Evolutionary conservation across 1,140 invertebrate species (phyloP), one percentile per base, ranked within the genome.

Genomic region (Drosophila kanapiae): DNA sequence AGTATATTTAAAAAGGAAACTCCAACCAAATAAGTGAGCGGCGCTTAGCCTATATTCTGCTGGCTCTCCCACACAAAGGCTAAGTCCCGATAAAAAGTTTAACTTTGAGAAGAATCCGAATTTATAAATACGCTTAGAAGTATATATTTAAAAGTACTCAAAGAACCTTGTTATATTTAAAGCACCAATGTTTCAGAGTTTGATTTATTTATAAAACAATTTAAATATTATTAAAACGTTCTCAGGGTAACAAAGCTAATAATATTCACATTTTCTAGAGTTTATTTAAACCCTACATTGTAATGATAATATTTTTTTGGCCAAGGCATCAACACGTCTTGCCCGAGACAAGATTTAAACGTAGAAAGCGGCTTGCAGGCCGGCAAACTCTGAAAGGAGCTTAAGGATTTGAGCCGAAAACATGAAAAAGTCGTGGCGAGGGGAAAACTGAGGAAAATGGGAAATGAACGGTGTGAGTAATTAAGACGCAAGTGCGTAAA

Each of bases 401-500:
- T 83, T 79, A 82, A 76, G 81, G 76, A 83, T 76, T 83, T 83
- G 78, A 68, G 80, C 49, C 33, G 56, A 68, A 47, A 49, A 69
- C 71, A 74, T 40, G 54, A 18, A 40, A 62, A 51, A 69, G 53
- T 33, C 5, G 40, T 51, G 0, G 40, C 33, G 1, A 13, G 29
- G 40, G 27, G 29, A 61, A 35, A 60, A 42, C 29, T 49, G 27
- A n/a, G 13, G 43, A 56, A 47, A 72, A 33, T 38, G 40, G 23
- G 6, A 37, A 16, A 18, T 14, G 8, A 67, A 78, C 76, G 77
- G 80, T 79, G 75, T 82, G 71, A 83, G 80, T 83, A 83, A 83
- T 83, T 79, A 83, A 78, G 80, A 83, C 62, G 65, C 80, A 75
- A 82, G 64, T 79, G 75, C 80, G 80, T 82, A 83, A 70, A 75